phyloP scores from a whole-genome alignment of 1,140 invertebrate species.

The Leptoteleia sp. region DNA sequence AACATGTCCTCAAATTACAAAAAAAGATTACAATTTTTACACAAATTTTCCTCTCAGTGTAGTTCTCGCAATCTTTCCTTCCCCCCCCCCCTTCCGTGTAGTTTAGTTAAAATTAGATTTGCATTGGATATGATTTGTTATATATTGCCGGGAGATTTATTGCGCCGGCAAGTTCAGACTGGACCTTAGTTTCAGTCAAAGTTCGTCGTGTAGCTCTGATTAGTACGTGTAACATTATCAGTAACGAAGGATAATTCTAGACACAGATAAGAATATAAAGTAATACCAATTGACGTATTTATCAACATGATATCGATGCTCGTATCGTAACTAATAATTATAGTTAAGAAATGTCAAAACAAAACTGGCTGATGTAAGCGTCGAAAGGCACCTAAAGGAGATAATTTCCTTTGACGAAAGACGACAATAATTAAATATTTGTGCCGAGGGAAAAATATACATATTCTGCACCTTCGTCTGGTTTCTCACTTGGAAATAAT shows the following conservation, averaged over 20 bases:
- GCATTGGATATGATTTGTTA: too few relatives aligned
- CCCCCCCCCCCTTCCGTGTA: too few relatives aligned
- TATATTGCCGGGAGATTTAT: too few relatives aligned
- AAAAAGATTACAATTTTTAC: too few relatives aligned
- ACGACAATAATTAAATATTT: too few relatives aligned
- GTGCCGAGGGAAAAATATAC: neutral
- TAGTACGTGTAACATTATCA: slow-evolving; percentile 8
- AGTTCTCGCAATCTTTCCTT: too few relatives aligned
- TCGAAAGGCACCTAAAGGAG: neutral
- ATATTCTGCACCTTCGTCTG: too few relatives aligned
- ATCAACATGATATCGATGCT: slow-evolving; percentile 1
- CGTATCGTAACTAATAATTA: slow-evolving; percentile 2
- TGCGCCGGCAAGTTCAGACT: too few relatives aligned
- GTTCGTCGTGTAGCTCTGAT: slow-evolving; percentile 2
- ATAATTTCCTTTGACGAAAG: neutral
- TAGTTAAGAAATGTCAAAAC: slow-evolving; percentile 19
- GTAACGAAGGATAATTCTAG: slow-evolving; percentile 9
- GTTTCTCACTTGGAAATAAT: too few relatives aligned
- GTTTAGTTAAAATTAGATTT: too few relatives aligned
- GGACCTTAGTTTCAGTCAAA: neutral
- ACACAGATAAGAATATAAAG: slow-evolving; percentile 10
- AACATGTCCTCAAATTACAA: too few relatives aligned
- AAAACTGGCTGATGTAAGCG: neutral
- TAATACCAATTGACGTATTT: slow-evolving; percentile 8
- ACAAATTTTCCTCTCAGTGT: too few relatives aligned